Base-by-base conservation (phyloP, 1,140 invertebrate genomes). In the Ooceraea biroi region DNA sequence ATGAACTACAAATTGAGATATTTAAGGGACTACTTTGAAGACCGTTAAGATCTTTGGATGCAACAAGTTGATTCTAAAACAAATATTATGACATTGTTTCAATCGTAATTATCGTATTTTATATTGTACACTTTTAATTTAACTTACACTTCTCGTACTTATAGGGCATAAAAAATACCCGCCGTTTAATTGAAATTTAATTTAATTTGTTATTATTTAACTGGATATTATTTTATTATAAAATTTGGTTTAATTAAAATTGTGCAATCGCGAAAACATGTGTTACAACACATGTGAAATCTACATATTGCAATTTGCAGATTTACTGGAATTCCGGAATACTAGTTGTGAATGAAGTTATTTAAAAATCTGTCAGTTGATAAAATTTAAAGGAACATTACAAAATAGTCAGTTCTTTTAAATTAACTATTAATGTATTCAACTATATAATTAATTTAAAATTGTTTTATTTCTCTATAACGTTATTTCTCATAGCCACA, bases 361-460 rank as follows among this genome's bases (percentile, higher is more conserved):
- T 60, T 71, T n/a, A 71, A 71, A 36, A 71, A 74, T 60, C 22
- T 41, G 50, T 58, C 25, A 44, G 5, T 2, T 61, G 1, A 57
- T 11, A 46, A 41, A 25, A 61, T 60, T 27, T 61, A 61, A 60
- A 57, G 27, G 22, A 5, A 60, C 3, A 5, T 74, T 60, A 7
- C 0, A 14, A 7, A 2, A 73, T 41, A 8, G 50, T 14, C 0
- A 11, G 17, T 44, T 57, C n/a, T 57, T 1, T n/a, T 11, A 12
- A n/a, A n/a, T n/a, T n/a, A n/a, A n/a, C n/a, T n/a, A n/a, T n/a
- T n/a, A n/a, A n/a, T n/a, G n/a, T n/a, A n/a, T n/a, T n/a, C n/a
- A n/a, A n/a, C n/a, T n/a, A n/a, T n/a, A n/a, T n/a, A n/a, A n/a
- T n/a, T n/a, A n/a, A n/a, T n/a, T n/a, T n/a, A n/a, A n/a, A n/a